These are phyloP conservation scores for Chionoecetes opilio DNA, from an alignment of 1,140 invertebrate genomes.

Conservation along the genomic window DNA sequence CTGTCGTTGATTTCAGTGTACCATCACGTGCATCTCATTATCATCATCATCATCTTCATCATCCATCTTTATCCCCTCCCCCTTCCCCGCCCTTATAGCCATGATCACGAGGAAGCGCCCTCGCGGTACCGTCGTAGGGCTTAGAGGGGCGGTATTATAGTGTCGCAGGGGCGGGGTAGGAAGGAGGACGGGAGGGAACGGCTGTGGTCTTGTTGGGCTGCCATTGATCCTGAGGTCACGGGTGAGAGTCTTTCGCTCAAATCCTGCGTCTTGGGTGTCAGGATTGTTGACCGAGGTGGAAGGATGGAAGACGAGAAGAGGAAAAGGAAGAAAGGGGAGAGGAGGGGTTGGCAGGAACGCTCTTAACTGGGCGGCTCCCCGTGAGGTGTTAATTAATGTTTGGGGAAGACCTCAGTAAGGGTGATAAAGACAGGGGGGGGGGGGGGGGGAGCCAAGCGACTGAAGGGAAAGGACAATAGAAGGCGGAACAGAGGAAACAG, in stretches of 20 bases:
- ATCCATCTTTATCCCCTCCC: neutral
- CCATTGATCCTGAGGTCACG: too few relatives aligned
- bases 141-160: neutral
- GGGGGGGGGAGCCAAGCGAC: too few relatives aligned
- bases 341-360: neutral
- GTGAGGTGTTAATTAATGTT: constrained; percentile 64
- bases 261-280: neutral
- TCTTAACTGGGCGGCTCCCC: constrained; percentile 42
- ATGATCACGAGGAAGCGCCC: neutral
- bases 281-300: neutral
- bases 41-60: too few relatives aligned
- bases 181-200: neutral
- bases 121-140: neutral
- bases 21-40: too few relatives aligned
- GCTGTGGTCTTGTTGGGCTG: neutral
- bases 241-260: too few relatives aligned
- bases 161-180: neutral
- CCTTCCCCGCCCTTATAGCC: too few relatives aligned
- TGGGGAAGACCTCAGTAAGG: constrained; percentile 33
- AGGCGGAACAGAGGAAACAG: neutral
- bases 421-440: constrained; percentile 8
- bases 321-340: neutral
- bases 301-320: neutral
- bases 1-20: too few relatives aligned
- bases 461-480: neutral